phyloP scores from a whole-genome alignment of 2,113 vertebrate species.

The Misgurnus anguillicaudatus region DNA sequence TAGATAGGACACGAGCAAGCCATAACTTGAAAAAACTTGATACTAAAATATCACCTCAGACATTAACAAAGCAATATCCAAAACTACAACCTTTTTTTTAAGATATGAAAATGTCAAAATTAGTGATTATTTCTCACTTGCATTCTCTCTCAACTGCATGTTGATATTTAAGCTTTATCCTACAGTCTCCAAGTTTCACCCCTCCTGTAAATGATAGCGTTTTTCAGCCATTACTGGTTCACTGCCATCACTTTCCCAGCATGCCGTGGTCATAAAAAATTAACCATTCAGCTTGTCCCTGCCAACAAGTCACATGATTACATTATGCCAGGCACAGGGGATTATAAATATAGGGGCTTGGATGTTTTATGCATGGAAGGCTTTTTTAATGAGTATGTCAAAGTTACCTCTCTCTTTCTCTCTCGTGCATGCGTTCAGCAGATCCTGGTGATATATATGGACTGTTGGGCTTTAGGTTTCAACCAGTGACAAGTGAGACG shows the following conservation, averaged over 20 bases:
- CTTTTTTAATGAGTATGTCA: constrained; percentile 27
- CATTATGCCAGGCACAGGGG: constrained; percentile 26
- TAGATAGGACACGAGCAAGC: constrained; percentile 39
- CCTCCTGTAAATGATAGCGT: not conserved
- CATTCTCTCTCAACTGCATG: constrained; percentile 9
- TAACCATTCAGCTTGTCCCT: constrained; percentile 41
- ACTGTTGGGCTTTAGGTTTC: not conserved
- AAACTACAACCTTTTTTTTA: not conserved
- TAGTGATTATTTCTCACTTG: not conserved
- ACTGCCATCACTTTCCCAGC: constrained; percentile 52
- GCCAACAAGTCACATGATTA: constrained; percentile 39
- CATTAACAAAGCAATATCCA: constrained; percentile 35
- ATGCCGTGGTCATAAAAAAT: constrained; percentile 34
- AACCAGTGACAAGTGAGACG: constrained; percentile 11
- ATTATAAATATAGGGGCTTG: constrained; percentile 15
- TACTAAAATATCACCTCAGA: constrained; percentile 38
- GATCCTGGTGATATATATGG: constrained; percentile 17
- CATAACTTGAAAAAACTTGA: constrained; percentile 54
- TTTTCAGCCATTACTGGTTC: constrained; percentile 44
- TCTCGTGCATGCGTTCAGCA: constrained; percentile 29
- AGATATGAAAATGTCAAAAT: not conserved
- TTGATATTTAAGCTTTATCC: constrained; percentile 11
- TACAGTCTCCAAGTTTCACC: not conserved
- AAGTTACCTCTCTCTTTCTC: not conserved
- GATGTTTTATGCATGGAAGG: constrained; percentile 49